Percentiles rank a stretch among this genome's conserved stretches.
Evolutionary conservation across 2,113 vertebrate genomes (phyloP).

Genomic region (Ceyx cyanopectus): DNA sequence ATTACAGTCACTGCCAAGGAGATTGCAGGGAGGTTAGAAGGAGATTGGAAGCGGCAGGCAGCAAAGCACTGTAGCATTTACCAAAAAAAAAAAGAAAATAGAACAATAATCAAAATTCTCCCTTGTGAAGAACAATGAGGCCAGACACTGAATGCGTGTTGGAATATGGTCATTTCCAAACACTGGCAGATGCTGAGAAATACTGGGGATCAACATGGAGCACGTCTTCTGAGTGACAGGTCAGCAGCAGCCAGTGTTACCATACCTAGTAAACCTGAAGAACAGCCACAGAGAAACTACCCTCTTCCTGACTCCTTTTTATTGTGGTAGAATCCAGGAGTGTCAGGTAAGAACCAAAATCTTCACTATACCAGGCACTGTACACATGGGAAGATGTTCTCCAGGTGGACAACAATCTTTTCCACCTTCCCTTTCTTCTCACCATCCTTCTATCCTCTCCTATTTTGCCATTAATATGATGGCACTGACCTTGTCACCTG

Average conservation of each 20-base stretch:
- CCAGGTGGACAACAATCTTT: neutral
- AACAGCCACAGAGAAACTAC: neutral
- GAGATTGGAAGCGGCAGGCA: conserved; percentile 44
- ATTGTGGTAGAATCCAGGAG: neutral
- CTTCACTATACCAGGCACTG: neutral
- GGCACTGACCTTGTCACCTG: neutral
- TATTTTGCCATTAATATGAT: neutral
- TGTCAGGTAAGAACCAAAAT: neutral
- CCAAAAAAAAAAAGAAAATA: conserved; percentile 31
- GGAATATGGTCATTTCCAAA: conserved; percentile 3
- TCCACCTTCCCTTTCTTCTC: neutral
- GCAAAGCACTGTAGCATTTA: conserved; percentile 53
- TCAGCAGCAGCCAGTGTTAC: neutral
- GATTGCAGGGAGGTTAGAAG: conserved; percentile 57
- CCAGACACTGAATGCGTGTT: neutral
- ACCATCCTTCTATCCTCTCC: neutral
- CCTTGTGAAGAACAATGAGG: neutral
- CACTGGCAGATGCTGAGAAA: neutral
- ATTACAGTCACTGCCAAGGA: conserved; percentile 74
- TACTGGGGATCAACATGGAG: neutral
- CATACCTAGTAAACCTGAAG: neutral
- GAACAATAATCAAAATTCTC: conserved; percentile 56
- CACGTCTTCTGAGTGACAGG: neutral
- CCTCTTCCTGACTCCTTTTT: neutral
- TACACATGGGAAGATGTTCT: neutral